Evolutionary conservation across 2,888 invertebrate genomes (phyloP).

Genomic region (Drosophila nigricruria): DNA sequence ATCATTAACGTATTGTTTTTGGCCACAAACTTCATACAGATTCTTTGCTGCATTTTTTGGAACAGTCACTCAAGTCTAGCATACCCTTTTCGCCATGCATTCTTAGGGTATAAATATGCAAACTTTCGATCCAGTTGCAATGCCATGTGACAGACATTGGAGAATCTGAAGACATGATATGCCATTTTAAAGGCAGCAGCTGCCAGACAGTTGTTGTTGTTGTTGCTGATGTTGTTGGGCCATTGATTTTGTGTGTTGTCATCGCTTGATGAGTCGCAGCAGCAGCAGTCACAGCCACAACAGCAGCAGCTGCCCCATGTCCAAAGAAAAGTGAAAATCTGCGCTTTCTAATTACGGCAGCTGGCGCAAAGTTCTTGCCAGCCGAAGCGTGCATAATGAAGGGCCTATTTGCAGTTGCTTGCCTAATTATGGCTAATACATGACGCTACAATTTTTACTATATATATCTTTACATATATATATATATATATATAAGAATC

Average conservation of each 20-base stretch:
- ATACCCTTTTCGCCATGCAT: background rate
- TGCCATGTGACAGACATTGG: slow-evolving; percentile 63
- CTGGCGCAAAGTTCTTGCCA: slow-evolving; percentile 47
- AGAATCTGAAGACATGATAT: slow-evolving; percentile 68
- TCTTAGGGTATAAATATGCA: slow-evolving; percentile 53
- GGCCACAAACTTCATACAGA: too few relatives aligned
- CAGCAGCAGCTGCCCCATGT: slow-evolving; percentile 34
- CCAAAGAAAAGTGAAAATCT: slow-evolving; percentile 73
- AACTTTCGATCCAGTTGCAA: slow-evolving; percentile 76
- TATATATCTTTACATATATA: background rate
- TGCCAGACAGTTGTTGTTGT: slow-evolving; percentile 26
- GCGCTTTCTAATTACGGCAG: slow-evolving; percentile 71
- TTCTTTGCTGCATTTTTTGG: too few relatives aligned
- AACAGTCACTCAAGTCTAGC: too few relatives aligned
- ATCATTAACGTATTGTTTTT: too few relatives aligned
- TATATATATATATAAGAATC: slow-evolving; percentile 19
- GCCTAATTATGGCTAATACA: slow-evolving; percentile 75
- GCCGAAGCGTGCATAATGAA: slow-evolving; percentile 75
- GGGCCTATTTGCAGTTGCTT: slow-evolving; percentile 43
- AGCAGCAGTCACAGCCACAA: slow-evolving; percentile 15
- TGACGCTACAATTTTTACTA: slow-evolving; percentile 23
- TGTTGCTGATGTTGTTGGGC: slow-evolving; percentile 23
- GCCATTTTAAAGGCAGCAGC: slow-evolving; percentile 64
- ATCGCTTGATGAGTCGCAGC: slow-evolving; percentile 56
- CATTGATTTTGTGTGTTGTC: slow-evolving; percentile 71